Conservation (phyloP, 2,888 invertebrate species). For the Catocala fraxini region DNA sequence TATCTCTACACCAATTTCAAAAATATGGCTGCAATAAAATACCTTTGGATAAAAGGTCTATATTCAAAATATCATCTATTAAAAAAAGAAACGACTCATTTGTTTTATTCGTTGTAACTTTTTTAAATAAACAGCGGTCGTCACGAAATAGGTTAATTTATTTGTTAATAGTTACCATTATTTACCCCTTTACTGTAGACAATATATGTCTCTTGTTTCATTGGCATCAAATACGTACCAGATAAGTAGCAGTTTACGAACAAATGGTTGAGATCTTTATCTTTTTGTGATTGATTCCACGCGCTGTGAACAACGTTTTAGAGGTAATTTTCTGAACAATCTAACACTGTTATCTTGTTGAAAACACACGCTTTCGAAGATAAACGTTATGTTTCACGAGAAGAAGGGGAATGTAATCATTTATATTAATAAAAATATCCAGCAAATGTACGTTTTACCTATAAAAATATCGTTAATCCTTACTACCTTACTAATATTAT, state of each 20-base stretch:
- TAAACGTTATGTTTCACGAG: too few relatives aligned
- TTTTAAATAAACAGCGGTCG: not conserved
- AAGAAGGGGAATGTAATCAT: too few relatives aligned
- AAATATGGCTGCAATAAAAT: too few relatives aligned
- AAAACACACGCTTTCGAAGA: too few relatives aligned
- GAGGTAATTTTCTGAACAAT: slow-evolving; percentile 50
- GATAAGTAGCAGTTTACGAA: slow-evolving; percentile 51
- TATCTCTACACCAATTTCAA: too few relatives aligned
- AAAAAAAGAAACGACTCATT: too few relatives aligned
- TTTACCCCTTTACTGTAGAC: slow-evolving; percentile 46
- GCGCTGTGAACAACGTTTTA: slow-evolving; percentile 39
- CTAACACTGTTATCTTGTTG: slow-evolving; percentile 2
- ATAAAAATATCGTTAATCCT: too few relatives aligned
- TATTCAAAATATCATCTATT: too few relatives aligned
- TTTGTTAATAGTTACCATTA: slow-evolving; percentile 42
- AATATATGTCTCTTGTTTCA: slow-evolving; percentile 26
- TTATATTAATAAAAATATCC: too few relatives aligned
- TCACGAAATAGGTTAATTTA: slow-evolving; percentile 18
- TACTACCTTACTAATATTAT: too few relatives aligned
- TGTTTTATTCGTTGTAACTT: not conserved
- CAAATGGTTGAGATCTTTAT: slow-evolving; percentile 48
- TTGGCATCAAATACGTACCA: slow-evolving; percentile 25
- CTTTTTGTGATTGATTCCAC: slow-evolving; percentile 47
- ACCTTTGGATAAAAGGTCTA: too few relatives aligned
- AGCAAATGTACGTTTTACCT: too few relatives aligned